A percentile compares a stretch with the other conserved stretches of the same genome.
Conservation (phyloP, 1,140 invertebrate genomes). For the Nomia melanderi region DNA sequence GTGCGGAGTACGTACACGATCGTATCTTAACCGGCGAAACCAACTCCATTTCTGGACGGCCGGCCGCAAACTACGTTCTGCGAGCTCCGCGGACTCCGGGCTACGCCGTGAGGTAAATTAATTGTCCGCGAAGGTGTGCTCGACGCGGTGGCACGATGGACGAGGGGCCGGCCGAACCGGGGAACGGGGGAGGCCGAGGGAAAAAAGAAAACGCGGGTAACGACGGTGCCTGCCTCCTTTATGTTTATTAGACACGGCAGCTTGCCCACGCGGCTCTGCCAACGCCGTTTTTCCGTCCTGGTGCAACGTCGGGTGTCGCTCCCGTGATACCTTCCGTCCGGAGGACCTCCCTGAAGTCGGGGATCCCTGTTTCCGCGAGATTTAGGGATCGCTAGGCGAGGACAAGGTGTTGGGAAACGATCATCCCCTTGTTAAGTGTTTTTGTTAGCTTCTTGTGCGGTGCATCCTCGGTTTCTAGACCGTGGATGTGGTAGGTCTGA, state of each 20-base stretch:
- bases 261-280: conserved; percentile 32
- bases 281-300: conserved; percentile 52
- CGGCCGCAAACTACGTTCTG: conserved; percentile 57
- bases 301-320: conserved; percentile 23
- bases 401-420: too few species aligned
- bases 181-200: not conserved
- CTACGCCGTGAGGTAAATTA: conserved; percentile 69
- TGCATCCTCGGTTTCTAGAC: too few species aligned
- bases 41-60: conserved; percentile 78
- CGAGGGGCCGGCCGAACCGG: not conserved
- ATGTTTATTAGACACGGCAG: conserved; percentile 73
- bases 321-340: not conserved
- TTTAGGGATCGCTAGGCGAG: too few species aligned
- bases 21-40: conserved; percentile 76
- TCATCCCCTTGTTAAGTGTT: too few species aligned
- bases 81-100: conserved; percentile 40
- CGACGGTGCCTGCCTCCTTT: conserved; percentile 30
- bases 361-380: not conserved
- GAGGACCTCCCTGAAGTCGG: conserved; percentile 18
- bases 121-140: conserved; percentile 68
- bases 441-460: too few species aligned
- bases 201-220: conserved; percentile 46
- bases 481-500: too few species aligned
- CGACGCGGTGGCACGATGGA: conserved; percentile 35
- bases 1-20: conserved; percentile 65